A percentile compares a stretch with the other conserved stretches of the same genome.
phyloP scores from a whole-genome alignment of 2,888 invertebrate genomes.

The Phaedon cochleariae region DNA sequence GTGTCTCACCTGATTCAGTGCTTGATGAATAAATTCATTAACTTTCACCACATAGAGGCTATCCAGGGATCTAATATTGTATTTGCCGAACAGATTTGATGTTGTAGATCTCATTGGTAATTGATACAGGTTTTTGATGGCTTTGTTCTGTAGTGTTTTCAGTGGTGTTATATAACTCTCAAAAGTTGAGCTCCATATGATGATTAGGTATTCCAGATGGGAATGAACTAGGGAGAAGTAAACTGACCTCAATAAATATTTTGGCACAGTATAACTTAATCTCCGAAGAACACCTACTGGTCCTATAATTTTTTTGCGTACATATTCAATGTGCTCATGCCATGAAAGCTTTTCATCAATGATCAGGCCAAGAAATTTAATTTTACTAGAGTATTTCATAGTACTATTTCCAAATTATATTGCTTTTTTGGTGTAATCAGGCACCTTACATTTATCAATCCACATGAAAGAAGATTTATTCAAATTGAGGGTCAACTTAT shows the following conservation, averaged over 20 bases:
- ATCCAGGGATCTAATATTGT: constrained; percentile 4
- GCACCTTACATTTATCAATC: constrained; percentile 4
- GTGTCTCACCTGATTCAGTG: constrained; percentile 15
- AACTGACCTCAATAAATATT: too few relatives aligned
- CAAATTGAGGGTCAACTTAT: constrained; percentile 13
- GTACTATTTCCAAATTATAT: constrained; percentile 9
- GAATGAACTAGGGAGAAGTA: too few relatives aligned
- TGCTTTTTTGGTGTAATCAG: constrained; percentile 1
- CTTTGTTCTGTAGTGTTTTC: too few relatives aligned
- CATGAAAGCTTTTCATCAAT: too few relatives aligned
- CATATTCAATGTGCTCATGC: constrained; percentile 3
- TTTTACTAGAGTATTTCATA: constrained; percentile 7
- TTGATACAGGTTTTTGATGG: too few relatives aligned
- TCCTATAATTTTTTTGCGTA: neutral
- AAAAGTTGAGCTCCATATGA: too few relatives aligned
- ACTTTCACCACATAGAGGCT: constrained; percentile 13
- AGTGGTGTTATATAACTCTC: too few relatives aligned
- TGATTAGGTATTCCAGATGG: too few relatives aligned
- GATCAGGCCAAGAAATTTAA: constrained; percentile 12
- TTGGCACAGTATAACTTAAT: too few relatives aligned
- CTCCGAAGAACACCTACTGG: too few relatives aligned
- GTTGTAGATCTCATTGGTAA: too few relatives aligned
- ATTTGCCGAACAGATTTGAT: neutral
- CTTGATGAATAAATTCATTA: constrained; percentile 13
- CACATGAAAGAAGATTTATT: constrained; percentile 9